Evolutionary conservation across 30 jellyfish, hydroid and myxozoan genomes (phyloP).

Genomic region (Hydra vulgaris): DNA sequence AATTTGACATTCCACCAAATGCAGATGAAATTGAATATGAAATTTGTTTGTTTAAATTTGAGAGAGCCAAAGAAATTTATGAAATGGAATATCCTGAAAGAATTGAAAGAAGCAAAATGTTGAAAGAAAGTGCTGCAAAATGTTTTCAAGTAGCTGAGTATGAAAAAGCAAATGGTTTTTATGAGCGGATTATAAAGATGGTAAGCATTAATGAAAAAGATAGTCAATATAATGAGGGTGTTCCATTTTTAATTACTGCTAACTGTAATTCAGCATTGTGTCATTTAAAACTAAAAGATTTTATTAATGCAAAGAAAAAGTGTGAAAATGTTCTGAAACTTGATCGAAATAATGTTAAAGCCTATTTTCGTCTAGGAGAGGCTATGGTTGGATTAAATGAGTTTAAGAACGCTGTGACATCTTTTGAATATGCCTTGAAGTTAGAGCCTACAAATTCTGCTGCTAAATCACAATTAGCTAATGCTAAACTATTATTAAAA

Average conservation of each 20-base stretch:
- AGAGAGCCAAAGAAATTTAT: slow-evolving; percentile 62
- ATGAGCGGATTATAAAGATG: slow-evolving; percentile 37
- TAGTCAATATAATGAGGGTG: slow-evolving; percentile 30
- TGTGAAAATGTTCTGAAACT: slow-evolving; percentile 53
- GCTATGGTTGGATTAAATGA: slow-evolving; percentile 56
- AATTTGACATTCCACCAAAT: slow-evolving; percentile 59
- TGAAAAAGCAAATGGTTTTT: slow-evolving; percentile 41
- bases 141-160: slow-evolving; percentile 32
- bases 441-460: slow-evolving; percentile 63
- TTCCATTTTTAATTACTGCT: slow-evolving; percentile 43
- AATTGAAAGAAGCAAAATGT: slow-evolving; percentile 37
- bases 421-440: slow-evolving; percentile 31
- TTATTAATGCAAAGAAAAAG: slow-evolving; percentile 30
- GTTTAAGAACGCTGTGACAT: slow-evolving; percentile 43
- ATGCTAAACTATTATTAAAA: slow-evolving; percentile 24
- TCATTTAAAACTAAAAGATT: slow-evolving; percentile 46
- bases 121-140: slow-evolving; percentile 38
- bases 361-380: slow-evolving; percentile 40
- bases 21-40: slow-evolving; percentile 68
- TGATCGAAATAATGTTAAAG: slow-evolving; percentile 57
- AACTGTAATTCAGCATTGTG: slow-evolving; percentile 70
- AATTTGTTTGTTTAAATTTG: slow-evolving; percentile 51
- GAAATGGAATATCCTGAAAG: slow-evolving; percentile 76
- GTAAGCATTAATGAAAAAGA: slow-evolving; percentile 53
- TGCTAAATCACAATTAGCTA: slow-evolving; percentile 37